phyloP scores from a whole-genome alignment of 2,888 invertebrate genomes.

The Rutpela maculata region DNA sequence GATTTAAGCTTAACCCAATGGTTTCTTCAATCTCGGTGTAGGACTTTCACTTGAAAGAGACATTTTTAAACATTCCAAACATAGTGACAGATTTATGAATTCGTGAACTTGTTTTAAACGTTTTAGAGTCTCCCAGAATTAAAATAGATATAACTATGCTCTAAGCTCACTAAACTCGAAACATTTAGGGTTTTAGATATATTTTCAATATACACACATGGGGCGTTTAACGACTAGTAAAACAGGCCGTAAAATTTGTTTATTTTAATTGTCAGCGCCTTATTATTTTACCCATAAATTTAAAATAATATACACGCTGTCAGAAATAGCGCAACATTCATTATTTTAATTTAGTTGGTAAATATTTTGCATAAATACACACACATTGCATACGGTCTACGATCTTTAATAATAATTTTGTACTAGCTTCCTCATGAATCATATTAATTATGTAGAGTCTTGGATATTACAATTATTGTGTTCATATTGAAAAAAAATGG shows the following conservation, averaged over 20 bases:
- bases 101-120: slow-evolving; percentile 3
- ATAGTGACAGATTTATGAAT: background rate
- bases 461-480: no score
- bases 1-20: no score
- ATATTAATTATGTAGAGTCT: no score
- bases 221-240: slow-evolving; percentile 44
- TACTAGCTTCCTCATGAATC: background rate
- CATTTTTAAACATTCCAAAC: no score
- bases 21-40: no score
- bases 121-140: slow-evolving; percentile 9
- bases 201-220: slow-evolving; percentile 42
- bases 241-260: slow-evolving; percentile 44
- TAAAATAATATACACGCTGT: slow-evolving; percentile 50
- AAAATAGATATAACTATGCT: slow-evolving; percentile 27
- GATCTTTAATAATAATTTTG: slow-evolving; percentile 5
- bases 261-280: slow-evolving; percentile 50
- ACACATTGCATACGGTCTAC: background rate
- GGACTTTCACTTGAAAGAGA: no score
- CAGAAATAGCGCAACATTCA: slow-evolving; percentile 43
- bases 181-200: slow-evolving; percentile 36
- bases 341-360: slow-evolving; percentile 34
- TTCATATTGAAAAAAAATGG: no score
- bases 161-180: slow-evolving; percentile 15
- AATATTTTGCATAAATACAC: slow-evolving; percentile 36
- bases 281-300: slow-evolving; percentile 48